A percentile compares a stretch with the other conserved stretches of the same genome.
These are phyloP conservation scores for Acromyrmex charruanus DNA, from an alignment of 1,140 invertebrate genomes.

Conservation along the genomic window DNA sequence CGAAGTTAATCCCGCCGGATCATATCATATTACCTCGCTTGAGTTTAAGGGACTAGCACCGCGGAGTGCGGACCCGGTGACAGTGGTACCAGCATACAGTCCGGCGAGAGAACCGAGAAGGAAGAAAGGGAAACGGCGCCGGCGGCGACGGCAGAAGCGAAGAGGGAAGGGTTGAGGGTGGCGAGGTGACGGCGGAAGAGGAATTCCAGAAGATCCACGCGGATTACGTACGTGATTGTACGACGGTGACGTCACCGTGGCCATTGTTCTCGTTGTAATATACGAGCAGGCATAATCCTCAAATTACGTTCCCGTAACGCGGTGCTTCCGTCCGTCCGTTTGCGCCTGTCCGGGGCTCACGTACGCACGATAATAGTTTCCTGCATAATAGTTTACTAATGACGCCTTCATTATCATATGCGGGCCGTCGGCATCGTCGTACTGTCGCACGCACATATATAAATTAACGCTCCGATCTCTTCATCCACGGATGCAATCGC, in stretches of 20 bases:
- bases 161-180: background rate
- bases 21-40: conserved; percentile 63
- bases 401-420: conserved; percentile 68
- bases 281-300: conserved; percentile 78
- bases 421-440: background rate
- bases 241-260: conserved; percentile 71
- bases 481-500: background rate
- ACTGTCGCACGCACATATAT: background rate
- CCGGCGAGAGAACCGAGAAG: background rate
- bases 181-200: conserved; percentile 23
- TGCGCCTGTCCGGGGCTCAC: conserved; percentile 53
- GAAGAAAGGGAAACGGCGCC: conserved; percentile 2
- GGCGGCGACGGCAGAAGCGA: background rate
- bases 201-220: conserved; percentile 77
- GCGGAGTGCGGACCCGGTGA: conserved; percentile 21
- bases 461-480: conserved; percentile 34
- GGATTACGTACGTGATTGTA: conserved; percentile 81
- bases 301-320: conserved; percentile 78
- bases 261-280: conserved; percentile 77
- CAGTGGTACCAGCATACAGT: conserved; percentile 38
- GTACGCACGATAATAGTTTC: conserved; percentile 76
- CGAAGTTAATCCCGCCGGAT: conserved; percentile 71
- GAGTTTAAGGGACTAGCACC: conserved; percentile 58
- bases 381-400: conserved; percentile 77
- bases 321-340: conserved; percentile 71